Evolutionary conservation across 2,113 vertebrate genomes (phyloP).

Genomic region (Platycercus adscitus): DNA sequence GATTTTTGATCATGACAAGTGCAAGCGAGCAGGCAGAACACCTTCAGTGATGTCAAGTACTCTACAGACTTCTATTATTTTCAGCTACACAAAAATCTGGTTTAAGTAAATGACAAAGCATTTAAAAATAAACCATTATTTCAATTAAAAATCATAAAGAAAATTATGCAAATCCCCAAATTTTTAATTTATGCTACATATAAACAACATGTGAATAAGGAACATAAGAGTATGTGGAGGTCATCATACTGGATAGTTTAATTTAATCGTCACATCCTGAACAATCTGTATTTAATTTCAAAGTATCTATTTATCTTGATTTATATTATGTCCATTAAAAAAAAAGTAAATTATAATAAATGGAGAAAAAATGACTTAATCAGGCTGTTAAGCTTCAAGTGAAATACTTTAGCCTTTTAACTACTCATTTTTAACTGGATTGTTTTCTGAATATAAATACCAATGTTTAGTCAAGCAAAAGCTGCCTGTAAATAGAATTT

Average conservation of each 20-base stretch:
- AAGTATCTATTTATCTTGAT: neutral
- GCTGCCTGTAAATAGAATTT: neutral
- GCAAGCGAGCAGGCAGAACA: neutral
- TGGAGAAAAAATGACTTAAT: neutral
- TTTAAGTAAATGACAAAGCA: neutral
- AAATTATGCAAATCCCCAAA: neutral
- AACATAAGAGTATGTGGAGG: neutral
- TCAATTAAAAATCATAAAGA: neutral
- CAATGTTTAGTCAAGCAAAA: neutral
- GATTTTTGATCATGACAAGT: neutral
- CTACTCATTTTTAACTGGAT: neutral
- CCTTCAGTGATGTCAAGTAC: neutral
- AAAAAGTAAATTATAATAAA: neutral
- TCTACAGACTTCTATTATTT: neutral
- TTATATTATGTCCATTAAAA: neutral
- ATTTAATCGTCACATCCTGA: neutral
- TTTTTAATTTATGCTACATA: neutral
- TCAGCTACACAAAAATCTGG: neutral
- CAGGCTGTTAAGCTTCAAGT: neutral
- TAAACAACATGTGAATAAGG: neutral
- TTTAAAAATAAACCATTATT: neutral
- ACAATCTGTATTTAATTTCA: neutral
- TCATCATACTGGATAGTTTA: neutral
- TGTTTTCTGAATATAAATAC: slow-evolving; percentile 6
- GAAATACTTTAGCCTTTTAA: neutral